phyloP scores from a whole-genome alignment of 2,797 vertebrate genomes.

The Sorex maritimensis region DNA sequence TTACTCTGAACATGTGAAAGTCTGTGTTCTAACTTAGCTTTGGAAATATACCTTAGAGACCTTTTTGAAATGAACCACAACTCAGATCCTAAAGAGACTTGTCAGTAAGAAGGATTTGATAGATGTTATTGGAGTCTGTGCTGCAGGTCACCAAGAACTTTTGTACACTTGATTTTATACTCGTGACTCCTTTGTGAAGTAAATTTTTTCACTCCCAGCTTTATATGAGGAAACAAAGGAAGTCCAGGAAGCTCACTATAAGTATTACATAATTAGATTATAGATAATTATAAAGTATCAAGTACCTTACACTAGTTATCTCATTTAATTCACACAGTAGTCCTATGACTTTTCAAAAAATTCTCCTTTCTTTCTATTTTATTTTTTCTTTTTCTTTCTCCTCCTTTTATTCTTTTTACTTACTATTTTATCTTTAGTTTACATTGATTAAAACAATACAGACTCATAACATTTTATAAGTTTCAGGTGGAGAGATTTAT shows the following conservation, averaged over 20 bases:
- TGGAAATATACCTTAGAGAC: neutral
- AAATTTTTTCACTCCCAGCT: neutral
- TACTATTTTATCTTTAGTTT: neutral
- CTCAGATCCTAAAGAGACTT: neutral
- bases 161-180: conserved; percentile 7
- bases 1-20: conserved; percentile 11
- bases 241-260: too few relatives aligned
- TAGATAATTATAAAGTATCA: neutral
- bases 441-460: neutral
- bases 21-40: neutral
- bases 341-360: neutral
- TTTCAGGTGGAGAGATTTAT: too few relatives aligned
- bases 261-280: too few relatives aligned
- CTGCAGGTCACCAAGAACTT: conserved; percentile 12
- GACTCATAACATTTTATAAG: too few relatives aligned
- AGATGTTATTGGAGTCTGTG: neutral
- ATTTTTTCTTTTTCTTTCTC: neutral
- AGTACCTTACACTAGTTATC: conserved; percentile 14
- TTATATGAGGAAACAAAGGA: conserved; percentile 27
- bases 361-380: neutral
- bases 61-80: neutral
- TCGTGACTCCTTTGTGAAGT: conserved; percentile 4
- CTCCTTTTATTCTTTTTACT: too few relatives aligned
- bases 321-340: conserved; percentile 22
- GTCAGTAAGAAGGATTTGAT: neutral